Percentiles rank a stretch among this genome's conserved stretches.
Evolutionary conservation across 2,113 vertebrate species (phyloP).

Genomic region (Thunnus thynnus): DNA sequence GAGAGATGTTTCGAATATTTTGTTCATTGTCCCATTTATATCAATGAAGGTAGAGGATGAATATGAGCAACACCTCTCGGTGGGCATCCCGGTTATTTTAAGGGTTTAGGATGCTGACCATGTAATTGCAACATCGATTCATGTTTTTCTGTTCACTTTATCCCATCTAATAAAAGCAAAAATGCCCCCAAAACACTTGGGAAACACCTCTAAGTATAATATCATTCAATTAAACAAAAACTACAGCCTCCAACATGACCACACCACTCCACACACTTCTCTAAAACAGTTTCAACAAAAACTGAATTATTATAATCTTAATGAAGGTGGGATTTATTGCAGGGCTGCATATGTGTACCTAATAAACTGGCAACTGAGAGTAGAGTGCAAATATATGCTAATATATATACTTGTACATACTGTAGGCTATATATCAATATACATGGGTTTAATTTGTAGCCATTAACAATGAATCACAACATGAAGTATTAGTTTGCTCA

Average conservation of each 20-base stretch:
- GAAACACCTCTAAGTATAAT: neutral
- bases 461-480: neutral
- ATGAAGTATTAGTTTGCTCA: neutral
- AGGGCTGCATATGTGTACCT: neutral
- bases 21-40: neutral
- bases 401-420: too few species aligned
- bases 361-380: neutral
- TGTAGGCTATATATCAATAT: neutral
- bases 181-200: neutral
- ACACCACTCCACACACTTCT: neutral
- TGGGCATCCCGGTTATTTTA: neutral
- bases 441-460: neutral
- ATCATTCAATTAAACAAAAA: slow-evolving; percentile 8
- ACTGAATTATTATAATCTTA: neutral
- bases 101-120: neutral
- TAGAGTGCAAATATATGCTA: too few species aligned
- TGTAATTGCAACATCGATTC: neutral
- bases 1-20: neutral
- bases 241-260: neutral
- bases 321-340: neutral
- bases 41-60: neutral
- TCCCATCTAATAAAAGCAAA: neutral
- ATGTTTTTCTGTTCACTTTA: neutral
- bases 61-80: neutral
- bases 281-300: neutral